Base-by-base conservation (phyloP, 2,888 invertebrate species). In the Quadroppia sp. region DNA sequence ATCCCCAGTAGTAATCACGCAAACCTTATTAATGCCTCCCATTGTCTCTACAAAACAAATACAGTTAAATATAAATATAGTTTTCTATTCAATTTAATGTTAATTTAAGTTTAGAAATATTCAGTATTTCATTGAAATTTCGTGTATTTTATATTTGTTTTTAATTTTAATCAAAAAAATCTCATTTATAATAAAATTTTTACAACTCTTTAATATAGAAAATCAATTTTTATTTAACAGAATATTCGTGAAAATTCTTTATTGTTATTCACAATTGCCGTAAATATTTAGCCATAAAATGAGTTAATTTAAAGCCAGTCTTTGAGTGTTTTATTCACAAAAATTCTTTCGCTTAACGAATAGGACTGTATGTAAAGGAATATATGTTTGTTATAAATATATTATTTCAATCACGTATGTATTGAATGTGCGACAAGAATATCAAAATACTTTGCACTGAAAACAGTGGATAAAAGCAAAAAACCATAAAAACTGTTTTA, bases 381-480 rank as follows among this genome's bases (percentile, higher is more conserved):
- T 53, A 53, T 53, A 25, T 53, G 53, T 25, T 53, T 23, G 17
- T 50, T 20, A 20, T 13, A 23, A 53, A 23, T 25, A 23, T 23
- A 11, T 53, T 53, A 53, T 53, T 53, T 53, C 25, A 53, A 23
- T 53, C 53, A 53, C 53, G 53, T 53, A 6, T 53, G 23, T 23
- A 53, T 53, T 53, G 53, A 1, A 25, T 53, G 25, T 53, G 53
- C 2, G 53, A 53, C 53, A 11, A 2, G 53, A 53, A 53, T 53
- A 53, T 53, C 23, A 53, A 53, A 53, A 25, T 25, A 53, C 17
- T 13, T 36, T 23, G 25, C 23, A 53, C 53, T 53, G 20, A 53
- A 53, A 53, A 53, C 20, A 53, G 53, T 53, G 20, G 53, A 53
- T 53, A 53, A 25, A 53, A 53, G 53, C 53, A 53, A 53, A 53